Evolutionary conservation across 2,113 vertebrate species (phyloP), one percentile per base, ranked within the genome.

Genomic region (Chaenocephalus aceratus): DNA sequence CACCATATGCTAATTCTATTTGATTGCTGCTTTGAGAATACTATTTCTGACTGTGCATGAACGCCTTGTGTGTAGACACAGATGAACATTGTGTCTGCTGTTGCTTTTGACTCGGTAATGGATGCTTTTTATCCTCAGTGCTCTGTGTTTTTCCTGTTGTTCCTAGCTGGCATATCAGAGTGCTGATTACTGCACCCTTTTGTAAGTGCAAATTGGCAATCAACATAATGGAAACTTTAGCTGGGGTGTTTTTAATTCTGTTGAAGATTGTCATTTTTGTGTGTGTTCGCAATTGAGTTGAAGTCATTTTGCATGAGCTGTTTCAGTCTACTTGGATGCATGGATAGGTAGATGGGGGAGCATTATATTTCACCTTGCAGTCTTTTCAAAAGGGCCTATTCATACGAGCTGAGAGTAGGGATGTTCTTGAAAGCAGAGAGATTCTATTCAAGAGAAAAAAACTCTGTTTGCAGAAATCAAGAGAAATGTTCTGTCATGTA

Each of bases 341-440:
- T 12, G 2, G 30, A 58, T 15, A 14, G 15, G 58, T 54, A 49
- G 16, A 68, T 52, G 18, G 75, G 59, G 51, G 54, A 65, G 83
- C 3, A 45, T 61, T 83, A 63, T 65, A 79, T 84, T 92, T 91
- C 82, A 90, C 86, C 88, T 90, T 87, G 86, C 76, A 71, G 79
- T 58, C 69, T 86, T 89, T 93, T 88, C 74, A 83, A 78, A 87
- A 79, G 61, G 36, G 10, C 10, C 84, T 85, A 82, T 92, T 89
- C 87, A 90, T 41, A 30, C 72, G 53, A 23, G 66, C 78, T 75
- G 66, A 83, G 72, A 84, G 66, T 75, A 79, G 57, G 23, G 60
- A 73, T 73, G 69, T 80, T 82, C 68, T 5, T 86, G 67, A 87
- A 89, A 87, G 82, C 74, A 11, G 64, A 72, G 45, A 57, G 45